Percentiles rank a stretch among this genome's conserved stretches.
phyloP scores from a whole-genome alignment of 2,888 invertebrate species.

The Desoria tigrina region DNA sequence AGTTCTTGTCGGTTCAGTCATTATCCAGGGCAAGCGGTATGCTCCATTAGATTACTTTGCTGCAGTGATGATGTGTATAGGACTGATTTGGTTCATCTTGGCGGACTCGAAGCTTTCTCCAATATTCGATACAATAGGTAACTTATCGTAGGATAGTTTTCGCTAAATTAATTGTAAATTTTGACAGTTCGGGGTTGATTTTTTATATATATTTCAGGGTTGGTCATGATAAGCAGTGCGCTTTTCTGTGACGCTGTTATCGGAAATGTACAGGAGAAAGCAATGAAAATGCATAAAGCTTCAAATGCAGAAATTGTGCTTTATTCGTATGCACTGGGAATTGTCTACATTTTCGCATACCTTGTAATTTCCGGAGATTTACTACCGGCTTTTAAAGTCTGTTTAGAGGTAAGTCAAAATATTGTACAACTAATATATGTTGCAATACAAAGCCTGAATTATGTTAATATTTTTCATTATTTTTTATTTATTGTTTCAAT shows the following conservation, averaged over 20 bases:
- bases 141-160: slow-evolving; percentile 1
- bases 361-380: slow-evolving; percentile 74
- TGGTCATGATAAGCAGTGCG: slow-evolving; percentile 65
- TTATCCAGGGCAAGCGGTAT: slow-evolving; percentile 87
- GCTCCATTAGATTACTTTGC: slow-evolving; percentile 80
- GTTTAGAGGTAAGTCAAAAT: slow-evolving; percentile 66
- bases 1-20: slow-evolving; percentile 87
- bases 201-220: no score
- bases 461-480: slow-evolving; percentile 49
- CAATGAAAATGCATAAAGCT: slow-evolving; percentile 80
- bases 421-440: neutral
- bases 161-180: neutral
- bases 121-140: slow-evolving; percentile 63
- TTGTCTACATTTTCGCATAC: slow-evolving; percentile 74
- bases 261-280: slow-evolving; percentile 95
- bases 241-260: slow-evolving; percentile 91
- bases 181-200: neutral
- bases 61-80: slow-evolving; percentile 82
- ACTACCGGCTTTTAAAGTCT: slow-evolving; percentile 72
- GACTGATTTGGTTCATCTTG: slow-evolving; percentile 86
- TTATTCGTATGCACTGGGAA: slow-evolving; percentile 88
- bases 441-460: neutral
- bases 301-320: slow-evolving; percentile 88
- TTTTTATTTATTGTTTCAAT: slow-evolving; percentile 28
- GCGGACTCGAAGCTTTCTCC: slow-evolving; percentile 69